Evolutionary conservation across 2,888 invertebrate genomes (phyloP).

Genomic region (Drosophila merina): DNA sequence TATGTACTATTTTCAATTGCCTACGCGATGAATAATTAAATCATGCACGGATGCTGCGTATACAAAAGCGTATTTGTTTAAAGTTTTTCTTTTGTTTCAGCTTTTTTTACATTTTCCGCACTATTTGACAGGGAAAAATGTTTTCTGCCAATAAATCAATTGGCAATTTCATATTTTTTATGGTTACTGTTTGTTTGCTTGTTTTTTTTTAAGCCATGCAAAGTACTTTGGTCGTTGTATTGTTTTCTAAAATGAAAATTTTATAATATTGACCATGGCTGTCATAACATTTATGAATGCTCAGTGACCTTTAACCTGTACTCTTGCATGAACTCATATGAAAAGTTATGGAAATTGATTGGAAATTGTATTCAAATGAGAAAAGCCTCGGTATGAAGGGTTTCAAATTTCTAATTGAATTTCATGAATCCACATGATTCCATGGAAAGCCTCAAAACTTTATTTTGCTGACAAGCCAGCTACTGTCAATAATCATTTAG

Average conservation of each 20-base stretch:
- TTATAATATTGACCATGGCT: constrained; percentile 16
- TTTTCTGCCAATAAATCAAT: constrained; percentile 72
- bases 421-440: neutral
- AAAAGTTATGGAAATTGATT: neutral
- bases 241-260: constrained; percentile 54
- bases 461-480: neutral
- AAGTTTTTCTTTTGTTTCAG: constrained; percentile 57
- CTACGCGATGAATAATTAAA: constrained; percentile 66
- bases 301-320: constrained; percentile 24
- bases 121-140: constrained; percentile 70
- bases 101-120: constrained; percentile 64
- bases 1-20: constrained; percentile 43
- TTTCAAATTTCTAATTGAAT: neutral
- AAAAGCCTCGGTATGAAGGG: neutral
- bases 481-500: constrained; percentile 10
- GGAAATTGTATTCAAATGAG: neutral
- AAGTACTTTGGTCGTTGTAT: constrained; percentile 31
- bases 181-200: constrained; percentile 12
- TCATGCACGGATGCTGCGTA: constrained; percentile 48
- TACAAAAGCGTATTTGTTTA: constrained; percentile 57
- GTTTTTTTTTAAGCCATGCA: constrained; percentile 7
- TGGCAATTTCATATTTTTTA: constrained; percentile 45
- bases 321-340: neutral
- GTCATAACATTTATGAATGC: constrained; percentile 31
- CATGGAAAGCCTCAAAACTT: neutral